phyloP scores from a whole-genome alignment of 2,113 vertebrate genomes.

The Thunnus maccoyii region DNA sequence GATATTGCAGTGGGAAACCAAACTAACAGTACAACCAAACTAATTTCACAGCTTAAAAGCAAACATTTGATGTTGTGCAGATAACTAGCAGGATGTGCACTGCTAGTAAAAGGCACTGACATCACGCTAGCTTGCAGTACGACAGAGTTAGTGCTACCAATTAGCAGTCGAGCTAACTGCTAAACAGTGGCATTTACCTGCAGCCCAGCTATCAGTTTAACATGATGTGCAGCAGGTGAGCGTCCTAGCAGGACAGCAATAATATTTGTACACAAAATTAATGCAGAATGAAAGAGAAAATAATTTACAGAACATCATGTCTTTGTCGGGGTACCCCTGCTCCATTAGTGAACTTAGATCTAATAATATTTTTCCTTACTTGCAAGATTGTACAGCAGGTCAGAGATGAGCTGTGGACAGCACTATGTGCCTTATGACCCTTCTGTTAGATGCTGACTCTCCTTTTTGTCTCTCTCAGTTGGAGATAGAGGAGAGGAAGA shows the following conservation, averaged over 20 bases:
- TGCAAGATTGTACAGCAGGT: constrained; percentile 22
- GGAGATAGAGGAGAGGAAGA: constrained; percentile 17
- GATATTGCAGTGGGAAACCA: too few relatives aligned
- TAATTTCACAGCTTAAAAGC: too few relatives aligned
- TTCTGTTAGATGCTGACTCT: constrained; percentile 38
- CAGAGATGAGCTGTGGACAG: constrained; percentile 27
- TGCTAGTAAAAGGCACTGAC: too few relatives aligned
- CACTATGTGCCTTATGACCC: constrained; percentile 17
- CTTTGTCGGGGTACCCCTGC: neutral
- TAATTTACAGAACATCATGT: neutral
- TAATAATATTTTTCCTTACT: constrained; percentile 5
- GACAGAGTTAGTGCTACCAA: too few relatives aligned
- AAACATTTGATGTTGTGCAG: too few relatives aligned
- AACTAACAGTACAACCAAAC: too few relatives aligned
- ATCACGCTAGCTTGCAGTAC: too few relatives aligned
- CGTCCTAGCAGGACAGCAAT: neutral
- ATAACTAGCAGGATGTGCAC: too few relatives aligned
- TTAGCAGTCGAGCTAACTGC: too few relatives aligned
- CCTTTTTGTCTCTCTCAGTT: constrained; percentile 17
- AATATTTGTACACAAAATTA: neutral
- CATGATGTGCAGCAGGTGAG: too few relatives aligned
- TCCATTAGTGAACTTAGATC: neutral
- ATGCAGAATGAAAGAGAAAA: neutral
- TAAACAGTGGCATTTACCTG: too few relatives aligned
- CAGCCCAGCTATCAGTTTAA: too few relatives aligned